These are phyloP conservation scores for Chrysomela aeneicollis DNA, from an alignment of 2,888 invertebrate species.

Conservation along the genomic window DNA sequence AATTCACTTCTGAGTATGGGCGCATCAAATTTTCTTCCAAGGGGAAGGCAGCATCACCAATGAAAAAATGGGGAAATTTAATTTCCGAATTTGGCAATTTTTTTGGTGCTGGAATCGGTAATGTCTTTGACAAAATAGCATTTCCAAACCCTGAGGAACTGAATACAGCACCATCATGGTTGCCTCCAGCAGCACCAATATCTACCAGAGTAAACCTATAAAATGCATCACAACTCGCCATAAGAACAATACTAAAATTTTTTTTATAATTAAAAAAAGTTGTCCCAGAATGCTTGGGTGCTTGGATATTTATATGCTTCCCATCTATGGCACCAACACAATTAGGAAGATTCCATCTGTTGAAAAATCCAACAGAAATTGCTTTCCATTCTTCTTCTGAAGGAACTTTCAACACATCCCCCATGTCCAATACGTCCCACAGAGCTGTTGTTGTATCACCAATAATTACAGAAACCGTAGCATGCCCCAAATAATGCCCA, in stretches of 20 bases:
- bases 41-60: conserved; percentile 21
- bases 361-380: too few species aligned
- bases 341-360: too few species aligned
- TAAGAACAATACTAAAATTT: conserved; percentile 17
- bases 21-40: conserved; percentile 14
- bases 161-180: conserved; percentile 10
- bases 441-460: conserved; percentile 13
- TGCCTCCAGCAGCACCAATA: too few species aligned
- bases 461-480: conserved; percentile 14
- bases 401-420: conserved; percentile 16
- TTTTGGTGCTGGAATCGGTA: conserved; percentile 17
- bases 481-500: conserved; percentile 14
- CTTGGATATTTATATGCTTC: conserved; percentile 16
- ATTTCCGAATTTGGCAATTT: too few species aligned
- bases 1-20: conserved; percentile 19
- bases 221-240: background rate
- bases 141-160: conserved; percentile 12
- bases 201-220: too few species aligned
- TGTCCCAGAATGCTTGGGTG: too few species aligned
- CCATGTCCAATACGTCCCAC: conserved; percentile 10
- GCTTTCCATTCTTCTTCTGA: too few species aligned
- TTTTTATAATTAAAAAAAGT: conserved; percentile 13
- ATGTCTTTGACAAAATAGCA: conserved; percentile 8
- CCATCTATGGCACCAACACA: too few species aligned
- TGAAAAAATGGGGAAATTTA: conserved; percentile 17